Percentiles rank a stretch among this genome's conserved stretches.
Evolutionary conservation across 2,797 vertebrate species (phyloP).

Genomic region (Phrynocephalus vlangalii): DNA sequence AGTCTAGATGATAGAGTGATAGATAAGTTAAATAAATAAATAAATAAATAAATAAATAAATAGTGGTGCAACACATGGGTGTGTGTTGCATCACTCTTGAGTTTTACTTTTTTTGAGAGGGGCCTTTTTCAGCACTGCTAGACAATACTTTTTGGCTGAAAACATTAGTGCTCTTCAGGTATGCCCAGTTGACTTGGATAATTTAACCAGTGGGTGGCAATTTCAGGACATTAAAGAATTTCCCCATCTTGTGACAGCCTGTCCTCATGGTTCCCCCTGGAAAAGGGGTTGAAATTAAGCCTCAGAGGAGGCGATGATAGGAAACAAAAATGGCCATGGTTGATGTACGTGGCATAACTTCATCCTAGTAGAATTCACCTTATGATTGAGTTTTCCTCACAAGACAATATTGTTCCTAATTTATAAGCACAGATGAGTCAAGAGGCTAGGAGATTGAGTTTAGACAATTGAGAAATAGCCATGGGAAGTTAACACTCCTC

Average conservation of each 20-base stretch:
- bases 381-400: constrained; percentile 8
- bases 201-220: too few relatives aligned
- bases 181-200: too few relatives aligned
- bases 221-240: neutral
- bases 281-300: too few relatives aligned
- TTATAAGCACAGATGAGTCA: constrained; percentile 47
- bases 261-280: too few relatives aligned
- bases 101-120: neutral
- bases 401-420: constrained; percentile 46
- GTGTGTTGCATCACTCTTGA: too few relatives aligned
- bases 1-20: too few relatives aligned
- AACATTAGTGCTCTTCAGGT: neutral
- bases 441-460: constrained; percentile 43
- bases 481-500: neutral
- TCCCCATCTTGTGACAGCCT: neutral
- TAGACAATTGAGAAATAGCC: constrained; percentile 17
- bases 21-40: too few relatives aligned
- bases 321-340: too few relatives aligned
- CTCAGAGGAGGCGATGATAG: too few relatives aligned
- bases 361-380: too few relatives aligned
- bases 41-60: too few relatives aligned
- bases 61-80: too few relatives aligned
- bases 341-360: neutral
- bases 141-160: neutral
- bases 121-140: neutral